These are phyloP conservation scores for Eulacestoma nigropectus DNA, from an alignment of 2,113 vertebrate species.

Conservation along the genomic window DNA sequence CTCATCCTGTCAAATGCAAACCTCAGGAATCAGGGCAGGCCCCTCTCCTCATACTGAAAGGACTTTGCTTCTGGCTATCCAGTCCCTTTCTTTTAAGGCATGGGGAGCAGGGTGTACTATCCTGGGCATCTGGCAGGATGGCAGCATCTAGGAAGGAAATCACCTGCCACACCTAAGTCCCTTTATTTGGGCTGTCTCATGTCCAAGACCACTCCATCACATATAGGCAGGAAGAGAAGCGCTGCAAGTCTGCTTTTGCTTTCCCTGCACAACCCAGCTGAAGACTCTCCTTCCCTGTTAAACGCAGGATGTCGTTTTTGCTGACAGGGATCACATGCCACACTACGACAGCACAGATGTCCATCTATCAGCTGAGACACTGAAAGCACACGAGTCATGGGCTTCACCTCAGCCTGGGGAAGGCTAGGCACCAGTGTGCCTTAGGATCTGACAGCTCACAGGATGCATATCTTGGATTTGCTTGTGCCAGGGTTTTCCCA, in stretches of 20 bases:
- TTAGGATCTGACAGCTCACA: neutral
- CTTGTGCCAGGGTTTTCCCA: neutral
- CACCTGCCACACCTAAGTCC: neutral
- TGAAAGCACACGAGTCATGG: fast-evolving
- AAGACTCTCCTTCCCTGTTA: neutral
- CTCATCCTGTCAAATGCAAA: neutral
- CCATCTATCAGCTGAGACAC: neutral
- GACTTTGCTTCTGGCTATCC: neutral
- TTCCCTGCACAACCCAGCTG: neutral
- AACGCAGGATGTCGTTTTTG: neutral
- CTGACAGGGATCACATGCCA: neutral
- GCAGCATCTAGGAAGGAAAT: neutral
- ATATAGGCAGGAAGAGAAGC: neutral
- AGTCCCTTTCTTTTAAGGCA: neutral
- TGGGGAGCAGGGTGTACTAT: neutral
- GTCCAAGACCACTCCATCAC: neutral
- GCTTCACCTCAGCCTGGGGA: neutral
- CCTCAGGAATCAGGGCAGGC: neutral
- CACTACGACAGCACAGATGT: neutral
- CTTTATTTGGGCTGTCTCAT: neutral
- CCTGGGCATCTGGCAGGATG: neutral
- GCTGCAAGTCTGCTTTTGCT: neutral
- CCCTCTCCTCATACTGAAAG: neutral
- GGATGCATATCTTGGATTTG: neutral
- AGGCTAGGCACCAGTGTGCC: neutral